Evolutionary conservation across 2,113 vertebrate species (phyloP).

Genomic region (Junco hyemalis): DNA sequence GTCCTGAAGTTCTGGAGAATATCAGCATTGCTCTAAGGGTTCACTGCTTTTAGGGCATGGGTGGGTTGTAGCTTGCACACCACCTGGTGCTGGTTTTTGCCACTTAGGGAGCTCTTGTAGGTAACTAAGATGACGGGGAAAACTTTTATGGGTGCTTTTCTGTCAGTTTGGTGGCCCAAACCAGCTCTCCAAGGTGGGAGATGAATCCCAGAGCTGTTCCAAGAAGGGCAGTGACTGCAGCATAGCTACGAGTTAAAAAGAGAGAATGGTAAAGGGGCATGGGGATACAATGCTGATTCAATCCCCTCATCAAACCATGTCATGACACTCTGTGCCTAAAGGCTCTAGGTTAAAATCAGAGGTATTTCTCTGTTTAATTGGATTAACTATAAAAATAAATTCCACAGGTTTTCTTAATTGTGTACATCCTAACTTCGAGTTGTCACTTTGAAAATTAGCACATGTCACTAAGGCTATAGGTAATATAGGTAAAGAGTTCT

Average conservation of each 20-base stretch:
- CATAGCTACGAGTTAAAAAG: neutral
- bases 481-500: neutral
- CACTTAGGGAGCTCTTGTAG: neutral
- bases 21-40: neutral
- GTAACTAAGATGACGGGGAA: neutral
- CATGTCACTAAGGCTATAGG: accelerated
- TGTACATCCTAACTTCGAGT: neutral
- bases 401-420: neutral
- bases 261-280: neutral
- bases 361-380: neutral
- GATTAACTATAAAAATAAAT: neutral
- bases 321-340: neutral
- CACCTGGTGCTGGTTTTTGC: neutral
- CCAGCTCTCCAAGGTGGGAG: neutral
- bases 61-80: neutral
- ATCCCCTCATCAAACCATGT: neutral
- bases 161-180: neutral
- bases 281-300: neutral
- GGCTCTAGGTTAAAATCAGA: neutral
- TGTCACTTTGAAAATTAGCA: neutral
- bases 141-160: neutral
- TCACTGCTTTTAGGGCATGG: neutral
- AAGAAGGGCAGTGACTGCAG: neutral
- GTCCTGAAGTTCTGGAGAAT: neutral
- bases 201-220: neutral